Percentiles rank a stretch among this genome's conserved stretches.
Evolutionary conservation across 2,113 vertebrate genomes (phyloP).

Genomic region (Martes martes): DNA sequence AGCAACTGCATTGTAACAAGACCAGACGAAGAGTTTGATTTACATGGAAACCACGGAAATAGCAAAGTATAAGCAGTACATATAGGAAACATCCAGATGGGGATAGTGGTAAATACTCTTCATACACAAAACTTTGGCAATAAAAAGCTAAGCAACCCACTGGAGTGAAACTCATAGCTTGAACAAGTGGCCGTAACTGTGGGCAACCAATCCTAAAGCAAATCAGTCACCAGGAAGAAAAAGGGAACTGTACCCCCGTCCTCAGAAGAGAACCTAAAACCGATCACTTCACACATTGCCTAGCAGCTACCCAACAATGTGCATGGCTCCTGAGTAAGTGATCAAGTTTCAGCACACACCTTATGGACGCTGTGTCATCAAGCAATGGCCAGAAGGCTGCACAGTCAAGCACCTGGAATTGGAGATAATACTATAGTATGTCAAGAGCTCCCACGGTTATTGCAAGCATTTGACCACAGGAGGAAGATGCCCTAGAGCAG

Average conservation of each 20-base stretch:
- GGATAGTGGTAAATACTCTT: background rate
- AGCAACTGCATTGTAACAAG: constrained; percentile 42
- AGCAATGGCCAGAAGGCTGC: background rate
- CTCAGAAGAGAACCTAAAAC: constrained; percentile 2
- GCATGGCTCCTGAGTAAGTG: background rate
- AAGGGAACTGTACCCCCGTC: background rate
- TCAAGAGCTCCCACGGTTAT: background rate
- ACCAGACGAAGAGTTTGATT: constrained; percentile 33
- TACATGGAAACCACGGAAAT: constrained; percentile 48
- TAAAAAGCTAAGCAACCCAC: constrained; percentile 5
- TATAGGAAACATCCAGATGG: constrained; percentile 36
- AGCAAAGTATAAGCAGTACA: background rate
- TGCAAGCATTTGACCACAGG: background rate
- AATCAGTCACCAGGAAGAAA: background rate
- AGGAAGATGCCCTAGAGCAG: background rate
- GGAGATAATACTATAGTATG: background rate
- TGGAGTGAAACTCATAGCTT: background rate
- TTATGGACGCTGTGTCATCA: background rate
- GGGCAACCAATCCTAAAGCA: background rate
- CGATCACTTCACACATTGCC: background rate
- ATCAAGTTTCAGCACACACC: background rate
- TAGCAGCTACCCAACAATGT: background rate
- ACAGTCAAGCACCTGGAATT: background rate
- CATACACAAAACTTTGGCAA: background rate
- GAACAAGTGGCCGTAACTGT: constrained; percentile 25